Conservation (phyloP, 2,797 vertebrate genomes). For the Phoebastria nigripes region DNA sequence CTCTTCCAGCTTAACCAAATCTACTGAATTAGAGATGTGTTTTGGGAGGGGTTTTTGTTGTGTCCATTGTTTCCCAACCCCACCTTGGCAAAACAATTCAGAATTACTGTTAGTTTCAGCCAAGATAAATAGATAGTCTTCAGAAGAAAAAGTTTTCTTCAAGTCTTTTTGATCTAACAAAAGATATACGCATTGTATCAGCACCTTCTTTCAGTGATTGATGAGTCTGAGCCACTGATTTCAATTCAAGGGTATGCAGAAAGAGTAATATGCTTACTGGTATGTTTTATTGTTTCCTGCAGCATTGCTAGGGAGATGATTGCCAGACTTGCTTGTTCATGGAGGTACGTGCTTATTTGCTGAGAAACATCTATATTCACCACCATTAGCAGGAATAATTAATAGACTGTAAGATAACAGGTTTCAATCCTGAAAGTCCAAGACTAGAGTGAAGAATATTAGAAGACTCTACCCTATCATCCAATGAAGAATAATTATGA, state of each 20-base stretch:
- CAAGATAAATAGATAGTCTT: background rate
- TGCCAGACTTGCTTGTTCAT: background rate
- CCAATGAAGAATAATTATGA: background rate
- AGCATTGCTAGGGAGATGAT: background rate
- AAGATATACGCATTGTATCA: background rate
- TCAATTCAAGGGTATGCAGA: background rate
- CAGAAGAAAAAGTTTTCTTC: background rate
- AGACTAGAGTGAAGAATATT: background rate
- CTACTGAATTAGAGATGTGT: background rate
- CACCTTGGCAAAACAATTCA: background rate
- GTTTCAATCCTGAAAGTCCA: background rate
- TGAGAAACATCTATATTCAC: background rate
- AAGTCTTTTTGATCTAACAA: background rate
- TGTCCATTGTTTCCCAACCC: background rate
- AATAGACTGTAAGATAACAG: background rate
- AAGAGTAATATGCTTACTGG: background rate
- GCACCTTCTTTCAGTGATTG: background rate
- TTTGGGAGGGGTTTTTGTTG: background rate
- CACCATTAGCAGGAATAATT: background rate
- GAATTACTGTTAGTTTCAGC: background rate
- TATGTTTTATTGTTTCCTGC: background rate
- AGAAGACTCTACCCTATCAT: background rate
- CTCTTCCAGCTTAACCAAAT: background rate
- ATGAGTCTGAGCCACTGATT: background rate
- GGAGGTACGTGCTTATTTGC: background rate